Base-by-base conservation (phyloP, 2,888 invertebrate species). In the Athrips mouffetella region DNA sequence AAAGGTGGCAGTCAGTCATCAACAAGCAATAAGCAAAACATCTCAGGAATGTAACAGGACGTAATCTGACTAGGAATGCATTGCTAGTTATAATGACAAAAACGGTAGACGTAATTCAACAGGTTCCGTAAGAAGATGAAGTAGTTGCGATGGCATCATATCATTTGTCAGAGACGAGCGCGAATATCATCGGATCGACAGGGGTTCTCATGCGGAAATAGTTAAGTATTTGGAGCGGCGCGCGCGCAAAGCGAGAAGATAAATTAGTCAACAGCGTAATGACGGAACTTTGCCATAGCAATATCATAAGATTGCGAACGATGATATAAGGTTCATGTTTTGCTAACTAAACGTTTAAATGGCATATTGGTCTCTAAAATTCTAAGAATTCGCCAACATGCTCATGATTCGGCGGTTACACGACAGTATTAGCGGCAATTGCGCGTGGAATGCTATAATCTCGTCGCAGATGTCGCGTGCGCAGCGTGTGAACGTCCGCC, bases 401-500 rank as follows among this genome's bases (percentile, higher is more conserved):
- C 18, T 37, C 37, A 21, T 21, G 37, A 37, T 21, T 37, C n/a
- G 37, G 11, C 37, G 21, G n/a, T 20, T 33, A 33, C 15, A 33
- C 13, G 33, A 13, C n/a, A 3, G 18, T 23, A 41, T 31, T 31
- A 31, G 37, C 42, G 35, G 37, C 41, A 42, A 48, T 53, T 50
- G 35, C 48, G 40, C n/a, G 37, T 31, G 40, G 47, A 40, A 49
- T 50, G 39, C 27, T 39, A 44, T 40, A 50, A 49, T 41, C 40
- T 42, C 48, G 45, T 10, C n/a, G 30, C 3, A 10, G n/a, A 13
- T n/a, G 20, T 25, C 50, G 60, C 62, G 64, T 60, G 60, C 58
- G 52, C 53, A 47, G 47, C 63, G 76, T 75, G 86, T 86, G 84
- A 87, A 85, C 72, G 86, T 63, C 84, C 86, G 73, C 72, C 56